These are phyloP conservation scores for Boloria selene DNA, from an alignment of 2,888 invertebrate species.

Conservation along the genomic window DNA sequence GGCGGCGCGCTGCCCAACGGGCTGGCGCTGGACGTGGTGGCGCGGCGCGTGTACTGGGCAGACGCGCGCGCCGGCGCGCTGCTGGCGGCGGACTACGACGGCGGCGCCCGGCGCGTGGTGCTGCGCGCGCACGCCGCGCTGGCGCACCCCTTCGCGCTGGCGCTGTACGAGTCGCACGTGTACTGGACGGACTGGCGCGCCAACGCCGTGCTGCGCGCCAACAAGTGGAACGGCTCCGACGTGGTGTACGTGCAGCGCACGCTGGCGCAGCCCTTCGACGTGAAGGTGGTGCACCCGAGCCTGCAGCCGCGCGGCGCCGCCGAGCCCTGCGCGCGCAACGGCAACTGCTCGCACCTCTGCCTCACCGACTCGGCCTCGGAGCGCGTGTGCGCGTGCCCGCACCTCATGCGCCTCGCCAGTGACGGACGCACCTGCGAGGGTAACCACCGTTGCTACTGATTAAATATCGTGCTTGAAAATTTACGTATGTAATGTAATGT, in stretches of 20 bases:
- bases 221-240: constrained; percentile 93
- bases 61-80: constrained; percentile 87
- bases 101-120: constrained; percentile 86
- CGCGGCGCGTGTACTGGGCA: constrained; percentile 90
- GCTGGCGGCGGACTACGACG: constrained; percentile 91
- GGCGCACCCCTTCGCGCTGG: constrained; percentile 94
- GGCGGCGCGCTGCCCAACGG: constrained; percentile 90
- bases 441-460: constrained; percentile 43
- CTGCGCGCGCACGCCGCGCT: constrained; percentile 88
- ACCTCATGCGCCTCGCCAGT: constrained; percentile 89
- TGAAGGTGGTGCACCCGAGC: constrained; percentile 84
- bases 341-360: constrained; percentile 92
- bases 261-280: constrained; percentile 94
- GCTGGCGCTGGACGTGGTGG: constrained; percentile 88
- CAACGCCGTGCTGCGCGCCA: constrained; percentile 92
- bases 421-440: constrained; percentile 86
- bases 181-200: constrained; percentile 98
- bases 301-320: constrained; percentile 62
- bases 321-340: constrained; percentile 88
- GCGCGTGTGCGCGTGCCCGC: constrained; percentile 91
- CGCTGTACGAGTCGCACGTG: constrained; percentile 92
- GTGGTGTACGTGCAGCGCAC: constrained; percentile 91
- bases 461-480: no score
- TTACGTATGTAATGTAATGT: no score
- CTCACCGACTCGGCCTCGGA: constrained; percentile 85